Conservation (phyloP, 2,113 vertebrate genomes). For the Grammomys dolichurus region DNA sequence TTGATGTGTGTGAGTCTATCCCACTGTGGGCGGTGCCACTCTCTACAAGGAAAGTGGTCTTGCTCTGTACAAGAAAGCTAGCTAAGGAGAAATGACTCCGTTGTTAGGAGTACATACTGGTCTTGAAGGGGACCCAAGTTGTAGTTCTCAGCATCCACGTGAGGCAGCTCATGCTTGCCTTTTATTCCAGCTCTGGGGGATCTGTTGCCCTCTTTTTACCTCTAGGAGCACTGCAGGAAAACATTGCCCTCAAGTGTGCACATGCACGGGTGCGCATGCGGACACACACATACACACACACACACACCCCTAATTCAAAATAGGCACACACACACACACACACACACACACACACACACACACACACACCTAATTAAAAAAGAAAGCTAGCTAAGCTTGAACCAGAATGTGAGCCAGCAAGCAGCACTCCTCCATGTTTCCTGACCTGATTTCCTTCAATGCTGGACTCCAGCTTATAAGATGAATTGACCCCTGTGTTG, state of each 20-base stretch:
- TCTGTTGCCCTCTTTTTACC: background rate
- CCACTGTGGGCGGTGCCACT: background rate
- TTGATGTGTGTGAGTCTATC: background rate
- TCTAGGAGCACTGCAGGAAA: background rate
- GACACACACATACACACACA: no score
- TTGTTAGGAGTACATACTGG: background rate
- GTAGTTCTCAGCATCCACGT: background rate
- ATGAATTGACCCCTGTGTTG: background rate
- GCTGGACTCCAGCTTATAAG: background rate
- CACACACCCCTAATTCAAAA: no score
- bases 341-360: background rate
- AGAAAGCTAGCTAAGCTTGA: background rate
- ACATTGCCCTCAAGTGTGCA: no score
- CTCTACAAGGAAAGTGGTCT: background rate
- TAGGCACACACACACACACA: rapidly evolving
- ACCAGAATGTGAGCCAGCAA: background rate
- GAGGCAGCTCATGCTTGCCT: background rate
- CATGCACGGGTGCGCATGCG: no score
- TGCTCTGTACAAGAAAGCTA: background rate
- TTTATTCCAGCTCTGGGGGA: background rate
- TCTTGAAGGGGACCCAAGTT: background rate
- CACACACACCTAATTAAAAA: background rate
- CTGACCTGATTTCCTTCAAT: background rate
- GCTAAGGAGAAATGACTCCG: background rate
- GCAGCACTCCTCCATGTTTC: background rate